Evolutionary conservation across 2,113 vertebrate genomes (phyloP).

Genomic region (Nycticebus coucang): DNA sequence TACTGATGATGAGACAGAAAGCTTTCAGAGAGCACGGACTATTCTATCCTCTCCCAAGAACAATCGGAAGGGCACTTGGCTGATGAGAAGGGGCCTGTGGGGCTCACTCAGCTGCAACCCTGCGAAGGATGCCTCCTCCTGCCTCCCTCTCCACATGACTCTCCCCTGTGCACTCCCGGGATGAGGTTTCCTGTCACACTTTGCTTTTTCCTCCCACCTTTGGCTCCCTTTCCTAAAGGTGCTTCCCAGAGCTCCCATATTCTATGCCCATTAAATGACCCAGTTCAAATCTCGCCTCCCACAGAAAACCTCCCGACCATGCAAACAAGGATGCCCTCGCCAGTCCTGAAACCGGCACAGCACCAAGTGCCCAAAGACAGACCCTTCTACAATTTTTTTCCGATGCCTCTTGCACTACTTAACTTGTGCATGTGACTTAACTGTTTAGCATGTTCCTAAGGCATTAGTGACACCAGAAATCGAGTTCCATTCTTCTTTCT

Average conservation of each 20-base stretch:
- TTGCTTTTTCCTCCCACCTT: not conserved
- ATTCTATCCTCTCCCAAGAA: not conserved
- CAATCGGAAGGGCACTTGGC: accelerated
- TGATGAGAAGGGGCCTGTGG: not conserved
- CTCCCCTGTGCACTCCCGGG: not conserved
- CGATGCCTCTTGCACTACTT: not conserved
- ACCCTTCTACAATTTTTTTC: not conserved
- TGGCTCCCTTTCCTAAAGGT: not conserved
- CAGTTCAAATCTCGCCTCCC: not conserved
- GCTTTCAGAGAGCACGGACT: not conserved
- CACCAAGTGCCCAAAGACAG: accelerated
- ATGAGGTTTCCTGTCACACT: not conserved
- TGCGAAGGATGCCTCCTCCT: accelerated
- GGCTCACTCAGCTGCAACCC: accelerated
- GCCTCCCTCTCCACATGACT: accelerated
- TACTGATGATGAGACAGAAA: not conserved
- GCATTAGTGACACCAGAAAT: not conserved
- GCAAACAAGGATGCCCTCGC: not conserved
- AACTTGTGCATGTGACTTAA: not conserved
- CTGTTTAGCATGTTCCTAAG: not conserved
- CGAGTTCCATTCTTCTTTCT: not conserved
- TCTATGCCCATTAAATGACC: not conserved
- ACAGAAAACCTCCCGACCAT: not conserved
- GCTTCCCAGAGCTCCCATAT: not conserved
- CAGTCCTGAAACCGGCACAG: accelerated